Percentiles rank a stretch among this genome's conserved stretches.
Conservation (phyloP, 1,140 invertebrate species). For the Andrena cerasifolii region DNA sequence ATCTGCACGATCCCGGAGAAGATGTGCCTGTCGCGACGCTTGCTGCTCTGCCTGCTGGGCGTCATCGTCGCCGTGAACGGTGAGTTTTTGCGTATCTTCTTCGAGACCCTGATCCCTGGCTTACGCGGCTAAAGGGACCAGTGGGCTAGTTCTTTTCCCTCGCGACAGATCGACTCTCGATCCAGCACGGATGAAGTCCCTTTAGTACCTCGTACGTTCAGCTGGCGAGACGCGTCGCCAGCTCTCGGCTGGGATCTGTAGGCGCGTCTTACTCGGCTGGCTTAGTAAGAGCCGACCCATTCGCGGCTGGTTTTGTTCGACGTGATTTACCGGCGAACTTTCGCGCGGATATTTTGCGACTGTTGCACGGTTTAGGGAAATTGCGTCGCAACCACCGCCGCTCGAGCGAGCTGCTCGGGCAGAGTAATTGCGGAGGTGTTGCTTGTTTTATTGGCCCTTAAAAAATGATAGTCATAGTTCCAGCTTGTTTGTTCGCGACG, state of each 20-base stretch:
- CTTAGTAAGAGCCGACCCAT: too few relatives aligned
- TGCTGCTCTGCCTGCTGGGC: slow-evolving; percentile 72
- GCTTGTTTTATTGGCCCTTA: background rate
- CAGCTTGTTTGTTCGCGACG: background rate
- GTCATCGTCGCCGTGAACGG: slow-evolving; percentile 72
- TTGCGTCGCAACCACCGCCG: background rate
- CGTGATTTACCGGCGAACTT: slow-evolving; percentile 9
- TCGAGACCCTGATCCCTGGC: background rate
- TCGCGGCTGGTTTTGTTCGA: background rate
- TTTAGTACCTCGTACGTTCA: background rate
- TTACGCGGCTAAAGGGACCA: too few relatives aligned
- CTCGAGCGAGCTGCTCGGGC: background rate
- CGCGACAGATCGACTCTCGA: background rate
- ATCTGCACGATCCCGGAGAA: slow-evolving; percentile 43
- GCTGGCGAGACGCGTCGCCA: background rate
- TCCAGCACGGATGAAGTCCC: background rate
- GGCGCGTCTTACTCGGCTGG: background rate
- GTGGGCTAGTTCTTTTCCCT: too few relatives aligned
- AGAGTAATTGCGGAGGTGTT: background rate
- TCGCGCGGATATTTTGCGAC: background rate
- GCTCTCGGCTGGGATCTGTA: background rate
- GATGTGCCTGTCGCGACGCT: slow-evolving; percentile 71
- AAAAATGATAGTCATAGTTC: background rate
- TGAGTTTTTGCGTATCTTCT: slow-evolving; percentile 60
- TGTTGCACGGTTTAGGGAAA: background rate